Evolutionary conservation across 2,888 invertebrate genomes (phyloP), one percentile per base, ranked within the genome.

Genomic region (Drosophila pseudotakahashii): DNA sequence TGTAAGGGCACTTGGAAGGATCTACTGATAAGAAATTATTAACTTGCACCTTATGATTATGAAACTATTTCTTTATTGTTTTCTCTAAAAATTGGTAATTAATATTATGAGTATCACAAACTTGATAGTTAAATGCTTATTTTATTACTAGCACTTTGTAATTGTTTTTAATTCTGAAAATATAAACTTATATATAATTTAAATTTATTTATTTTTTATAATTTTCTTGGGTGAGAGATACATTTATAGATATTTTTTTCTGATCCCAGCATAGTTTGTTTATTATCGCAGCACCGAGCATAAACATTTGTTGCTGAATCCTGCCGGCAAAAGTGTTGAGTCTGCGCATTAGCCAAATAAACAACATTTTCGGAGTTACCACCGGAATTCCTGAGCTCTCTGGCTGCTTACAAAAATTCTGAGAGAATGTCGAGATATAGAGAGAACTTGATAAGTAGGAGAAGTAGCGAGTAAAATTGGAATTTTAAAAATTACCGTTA

Each of bases 311-410:
- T 88, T 87, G 89, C 89, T 87, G 76, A 78, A 81, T 75, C 51
- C 72, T 67, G 79, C 90, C 91, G 91, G 90, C 79, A 70, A 73
- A 78, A 75, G 19, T 83, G 90, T 79, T 89, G 90, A 89, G 84
- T 81, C 69, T 83, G 84, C 90, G 91, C 87, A 74, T 0, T 63
- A 9, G 7, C 7, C 30, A 39, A 32, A 50, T 37, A 54, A 55
- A 32, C 41, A 61, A 61, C 0, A 23, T 55, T 62, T 80, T 80
- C 81, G 86, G 88, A 84, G 75, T 80, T 63, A 7, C 11, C 11
- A 32, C 42, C 51, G 48, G 67, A 72, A 88, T 88, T 86, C 86
- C 81, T 53, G 32, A 47, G 75, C 83, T 78, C 75, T 58, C 57
- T 42, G 1, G 0, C 41, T 73, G 76, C 50, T 78, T 44, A 68